These are phyloP conservation scores for Peucedramus taeniatus DNA, from an alignment of 2,113 vertebrate genomes.

Conservation along the genomic window DNA sequence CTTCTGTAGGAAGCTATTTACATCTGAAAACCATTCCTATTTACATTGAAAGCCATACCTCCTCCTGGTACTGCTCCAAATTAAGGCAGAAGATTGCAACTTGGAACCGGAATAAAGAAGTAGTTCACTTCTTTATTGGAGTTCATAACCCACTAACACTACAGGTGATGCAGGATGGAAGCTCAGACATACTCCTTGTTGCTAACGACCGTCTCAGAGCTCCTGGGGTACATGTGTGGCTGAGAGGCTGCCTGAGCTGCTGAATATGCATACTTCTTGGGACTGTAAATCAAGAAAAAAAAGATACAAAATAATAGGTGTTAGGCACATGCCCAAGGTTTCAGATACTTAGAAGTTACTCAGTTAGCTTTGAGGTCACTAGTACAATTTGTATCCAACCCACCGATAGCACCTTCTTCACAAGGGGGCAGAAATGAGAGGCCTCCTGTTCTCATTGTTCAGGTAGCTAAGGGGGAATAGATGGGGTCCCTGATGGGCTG, in stretches of 20 bases:
- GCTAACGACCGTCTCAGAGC: not conserved
- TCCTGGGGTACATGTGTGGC: conserved; percentile 3
- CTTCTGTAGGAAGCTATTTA: conserved; percentile 4
- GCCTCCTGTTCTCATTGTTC: not conserved
- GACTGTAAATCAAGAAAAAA: conserved; percentile 39
- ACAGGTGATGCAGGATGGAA: not conserved
- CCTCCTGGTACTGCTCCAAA: not conserved
- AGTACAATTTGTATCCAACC: not conserved
- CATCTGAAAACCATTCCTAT: not conserved
- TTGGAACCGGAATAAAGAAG: not conserved
- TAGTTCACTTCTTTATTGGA: not conserved
- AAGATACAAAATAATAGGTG: not conserved
- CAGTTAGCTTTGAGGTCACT: not conserved
- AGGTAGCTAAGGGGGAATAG: not conserved
- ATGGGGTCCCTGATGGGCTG: not conserved
- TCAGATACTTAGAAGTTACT: not conserved
- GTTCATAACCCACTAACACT: not conserved
- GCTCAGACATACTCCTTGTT: conserved; percentile 65
- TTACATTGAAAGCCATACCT: not conserved
- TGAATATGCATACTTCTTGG: conserved; percentile 4
- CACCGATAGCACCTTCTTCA: fast-evolving
- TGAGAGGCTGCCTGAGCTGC: not conserved
- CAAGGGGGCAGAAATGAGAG: not conserved
- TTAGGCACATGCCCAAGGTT: not conserved
- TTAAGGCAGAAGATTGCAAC: not conserved